These are phyloP conservation scores for Drosophila asahinai DNA, from an alignment of 1,140 invertebrate genomes.

Conservation along the genomic window DNA sequence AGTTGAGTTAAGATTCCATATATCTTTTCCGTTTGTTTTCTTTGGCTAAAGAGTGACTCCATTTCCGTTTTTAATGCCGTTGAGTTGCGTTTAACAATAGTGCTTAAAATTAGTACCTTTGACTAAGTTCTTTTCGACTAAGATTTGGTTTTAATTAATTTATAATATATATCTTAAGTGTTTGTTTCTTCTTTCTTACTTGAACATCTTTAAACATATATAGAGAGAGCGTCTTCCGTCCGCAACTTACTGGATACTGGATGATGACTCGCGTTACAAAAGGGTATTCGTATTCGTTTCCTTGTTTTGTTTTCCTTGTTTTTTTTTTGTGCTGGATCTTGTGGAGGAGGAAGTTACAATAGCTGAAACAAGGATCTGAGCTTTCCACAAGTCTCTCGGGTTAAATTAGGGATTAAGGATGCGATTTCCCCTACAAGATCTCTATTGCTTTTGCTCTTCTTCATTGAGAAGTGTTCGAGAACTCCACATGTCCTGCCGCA, in stretches of 20 bases:
- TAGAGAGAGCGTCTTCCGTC: conserved; percentile 52
- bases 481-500: conserved; percentile 9
- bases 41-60: conserved; percentile 35
- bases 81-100: conserved; percentile 70
- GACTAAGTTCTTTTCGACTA: conserved; percentile 77
- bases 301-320: conserved; percentile 23
- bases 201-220: conserved; percentile 77
- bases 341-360: conserved; percentile 20
- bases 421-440: conserved; percentile 10
- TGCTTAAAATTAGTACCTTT: conserved; percentile 78
- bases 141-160: conserved; percentile 67
- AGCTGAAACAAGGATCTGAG: conserved; percentile 22
- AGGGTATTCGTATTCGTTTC: conserved; percentile 17
- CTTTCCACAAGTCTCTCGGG: not conserved
- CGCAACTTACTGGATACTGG: conserved; percentile 30
- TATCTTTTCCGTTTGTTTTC: conserved; percentile 26
- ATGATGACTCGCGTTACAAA: conserved; percentile 38
- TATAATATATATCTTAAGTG: conserved; percentile 60
- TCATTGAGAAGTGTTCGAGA: too few species aligned
- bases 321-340: conserved; percentile 13
- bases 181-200: conserved; percentile 38
- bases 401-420: conserved; percentile 5
- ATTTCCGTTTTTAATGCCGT: conserved; percentile 33
- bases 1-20: conserved; percentile 43
- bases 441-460: conserved; percentile 5